These are phyloP conservation scores for Monoplex corrugatus DNA, from an alignment of 2,888 invertebrate genomes.

Conservation along the genomic window DNA sequence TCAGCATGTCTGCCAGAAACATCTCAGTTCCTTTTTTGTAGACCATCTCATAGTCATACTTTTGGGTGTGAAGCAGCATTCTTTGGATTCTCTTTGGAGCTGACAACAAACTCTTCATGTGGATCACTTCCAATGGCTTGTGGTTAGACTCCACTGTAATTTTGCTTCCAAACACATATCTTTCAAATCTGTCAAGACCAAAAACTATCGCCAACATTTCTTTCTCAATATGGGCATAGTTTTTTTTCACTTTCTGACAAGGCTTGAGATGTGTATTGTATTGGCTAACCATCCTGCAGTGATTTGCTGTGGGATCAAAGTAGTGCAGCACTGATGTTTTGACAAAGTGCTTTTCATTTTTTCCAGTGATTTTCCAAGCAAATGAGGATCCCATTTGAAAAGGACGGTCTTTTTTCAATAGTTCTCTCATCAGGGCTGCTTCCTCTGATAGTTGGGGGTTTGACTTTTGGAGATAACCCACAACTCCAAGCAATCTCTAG, in stretches of 20 bases:
- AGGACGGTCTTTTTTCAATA: not conserved
- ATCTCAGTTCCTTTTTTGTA: constrained; percentile 14
- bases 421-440: constrained; percentile 23
- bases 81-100: constrained; percentile 26
- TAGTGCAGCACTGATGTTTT: not conserved
- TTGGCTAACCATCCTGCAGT: constrained; percentile 23
- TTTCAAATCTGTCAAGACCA: constrained; percentile 34
- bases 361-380: not conserved
- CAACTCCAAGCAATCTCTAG: not conserved
- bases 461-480: not conserved
- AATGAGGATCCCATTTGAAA: constrained; percentile 16
- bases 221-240: constrained; percentile 26
- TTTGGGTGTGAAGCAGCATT: constrained; percentile 3
- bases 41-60: not conserved
- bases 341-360: not conserved
- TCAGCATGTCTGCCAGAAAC: constrained; percentile 15
- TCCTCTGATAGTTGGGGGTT: not conserved
- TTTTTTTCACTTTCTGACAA: constrained; percentile 34
- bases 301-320: constrained; percentile 1
- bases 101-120: constrained; percentile 29
- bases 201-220: constrained; percentile 40
- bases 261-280: constrained; percentile 20
- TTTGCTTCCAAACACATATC: not conserved
- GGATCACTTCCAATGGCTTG: constrained; percentile 30
- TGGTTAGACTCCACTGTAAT: not conserved